phyloP scores from a whole-genome alignment of 2,113 vertebrate genomes.

The Ciconia boyciana region DNA sequence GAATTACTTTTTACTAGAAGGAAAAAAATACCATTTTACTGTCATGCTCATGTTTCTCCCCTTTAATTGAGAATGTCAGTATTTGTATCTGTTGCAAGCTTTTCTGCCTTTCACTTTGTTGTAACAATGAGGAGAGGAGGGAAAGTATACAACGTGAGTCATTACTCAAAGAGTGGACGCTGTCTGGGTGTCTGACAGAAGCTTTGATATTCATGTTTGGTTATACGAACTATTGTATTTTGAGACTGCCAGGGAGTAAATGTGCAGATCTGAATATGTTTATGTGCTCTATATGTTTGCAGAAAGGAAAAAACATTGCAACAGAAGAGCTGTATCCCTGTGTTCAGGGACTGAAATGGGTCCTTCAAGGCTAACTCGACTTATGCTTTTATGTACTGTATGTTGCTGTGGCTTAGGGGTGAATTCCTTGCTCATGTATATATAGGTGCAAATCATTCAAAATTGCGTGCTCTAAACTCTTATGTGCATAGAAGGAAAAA shows the following conservation, averaged over 20 bases:
- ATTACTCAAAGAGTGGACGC: not conserved
- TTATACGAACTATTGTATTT: not conserved
- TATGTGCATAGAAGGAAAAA: not conserved
- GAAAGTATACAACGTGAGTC: not conserved
- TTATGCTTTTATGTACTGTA: not conserved
- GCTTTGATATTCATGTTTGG: not conserved
- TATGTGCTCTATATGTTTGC: not conserved
- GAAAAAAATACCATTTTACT: not conserved
- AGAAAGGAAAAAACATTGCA: not conserved
- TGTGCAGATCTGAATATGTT: not conserved
- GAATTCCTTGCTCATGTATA: not conserved
- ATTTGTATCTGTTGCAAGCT: not conserved
- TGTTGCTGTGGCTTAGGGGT: not conserved
- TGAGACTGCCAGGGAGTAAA: not conserved
- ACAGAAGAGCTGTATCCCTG: not conserved
- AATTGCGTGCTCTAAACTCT: not conserved
- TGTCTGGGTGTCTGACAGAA: not conserved
- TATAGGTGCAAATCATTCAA: not conserved
- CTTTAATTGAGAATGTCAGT: constrained; percentile 6
- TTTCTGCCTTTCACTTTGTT: not conserved
- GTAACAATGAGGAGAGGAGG: not conserved
- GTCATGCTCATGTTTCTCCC: not conserved
- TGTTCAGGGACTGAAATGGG: not conserved
- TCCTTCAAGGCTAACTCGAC: not conserved
- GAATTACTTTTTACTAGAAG: not conserved